These are phyloP conservation scores for Euzetes globulus DNA, from an alignment of 2,888 invertebrate genomes.

Conservation along the genomic window DNA sequence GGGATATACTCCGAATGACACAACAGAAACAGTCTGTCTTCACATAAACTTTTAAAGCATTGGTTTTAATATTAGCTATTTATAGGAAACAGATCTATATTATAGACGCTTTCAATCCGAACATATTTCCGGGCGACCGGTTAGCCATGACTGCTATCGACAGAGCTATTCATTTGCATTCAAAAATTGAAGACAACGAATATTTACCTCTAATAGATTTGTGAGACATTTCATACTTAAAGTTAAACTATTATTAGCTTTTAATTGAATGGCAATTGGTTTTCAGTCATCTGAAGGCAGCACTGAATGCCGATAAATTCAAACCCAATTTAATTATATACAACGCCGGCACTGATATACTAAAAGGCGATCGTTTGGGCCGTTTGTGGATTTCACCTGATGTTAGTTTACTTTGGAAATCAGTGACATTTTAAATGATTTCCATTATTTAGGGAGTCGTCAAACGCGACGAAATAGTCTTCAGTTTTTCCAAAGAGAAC, in stretches of 20 bases:
- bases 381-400: conserved; percentile 60
- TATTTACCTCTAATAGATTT: conserved; percentile 61
- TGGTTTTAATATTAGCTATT: neutral
- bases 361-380: conserved; percentile 70
- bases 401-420: conserved; percentile 48
- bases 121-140: conserved; percentile 70
- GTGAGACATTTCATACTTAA: conserved; percentile 53
- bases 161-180: conserved; percentile 50
- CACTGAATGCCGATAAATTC: conserved; percentile 60
- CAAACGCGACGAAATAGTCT: conserved; percentile 72
- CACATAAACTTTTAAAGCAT: neutral
- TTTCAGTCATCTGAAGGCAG: conserved; percentile 57
- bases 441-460: conserved; percentile 64
- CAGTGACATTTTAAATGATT: conserved; percentile 40
- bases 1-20: conserved; percentile 62
- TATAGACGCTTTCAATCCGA: conserved; percentile 73
- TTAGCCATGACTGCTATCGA: conserved; percentile 55
- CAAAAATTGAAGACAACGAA: conserved; percentile 59
- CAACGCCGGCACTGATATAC: conserved; percentile 83
- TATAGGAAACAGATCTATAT: conserved; percentile 60
- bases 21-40: conserved; percentile 42
- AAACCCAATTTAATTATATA: conserved; percentile 74
- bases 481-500: conserved; percentile 58
- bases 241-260: too few relatives aligned
- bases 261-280: neutral